Base-by-base conservation (phyloP, 2,797 vertebrate genomes). In the Adrianichthys oophorus region DNA sequence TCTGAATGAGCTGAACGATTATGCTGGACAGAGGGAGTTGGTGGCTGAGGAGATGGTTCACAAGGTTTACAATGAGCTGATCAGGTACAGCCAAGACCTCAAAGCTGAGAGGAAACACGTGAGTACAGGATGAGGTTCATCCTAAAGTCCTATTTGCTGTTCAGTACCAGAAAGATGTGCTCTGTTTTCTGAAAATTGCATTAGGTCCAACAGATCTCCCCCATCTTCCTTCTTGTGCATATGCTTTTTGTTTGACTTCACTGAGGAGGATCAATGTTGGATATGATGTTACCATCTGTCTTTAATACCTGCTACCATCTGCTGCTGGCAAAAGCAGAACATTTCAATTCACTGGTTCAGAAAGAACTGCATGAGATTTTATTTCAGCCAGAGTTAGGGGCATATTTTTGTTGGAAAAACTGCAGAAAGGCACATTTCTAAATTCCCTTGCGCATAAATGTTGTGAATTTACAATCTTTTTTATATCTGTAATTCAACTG, bases 41-140 rank as follows among this genome's bases (percentile, higher is more conserved):
- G 97, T 99, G 82, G 97, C 98, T 5, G 98, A 99, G 91, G 96
- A 99, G 89, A 95, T 99, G 94, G 94, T 93, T 8, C 94, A 97
- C 78, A 93, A 90, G 88, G 96, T 99, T 29, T 98, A 97, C 1
- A 95, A 94, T 15, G 97, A 99, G 89, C 85, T 99, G 85, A 95
- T 99, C 95, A 93, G 92, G 90, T 99, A 99, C 56, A 92, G 95
- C 66, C 94, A 94, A 57, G 97, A 99, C 70, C 92, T 99, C 49
- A 99, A 99, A 89, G 89, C 91, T 0, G 97, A 99, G 87, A 91
- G 97, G 65, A 99, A 99, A 92, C 95, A 96, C 50, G 97, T 99
- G 92, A 95, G 90, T 88, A 19, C 16, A 32, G 32, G 1, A 4
- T 4, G 19, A 14, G 5, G 24, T 45, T 41, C 23, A 2, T 1